Base-by-base conservation (phyloP, 2,888 invertebrate genomes). In the Melanchra persicariae region DNA sequence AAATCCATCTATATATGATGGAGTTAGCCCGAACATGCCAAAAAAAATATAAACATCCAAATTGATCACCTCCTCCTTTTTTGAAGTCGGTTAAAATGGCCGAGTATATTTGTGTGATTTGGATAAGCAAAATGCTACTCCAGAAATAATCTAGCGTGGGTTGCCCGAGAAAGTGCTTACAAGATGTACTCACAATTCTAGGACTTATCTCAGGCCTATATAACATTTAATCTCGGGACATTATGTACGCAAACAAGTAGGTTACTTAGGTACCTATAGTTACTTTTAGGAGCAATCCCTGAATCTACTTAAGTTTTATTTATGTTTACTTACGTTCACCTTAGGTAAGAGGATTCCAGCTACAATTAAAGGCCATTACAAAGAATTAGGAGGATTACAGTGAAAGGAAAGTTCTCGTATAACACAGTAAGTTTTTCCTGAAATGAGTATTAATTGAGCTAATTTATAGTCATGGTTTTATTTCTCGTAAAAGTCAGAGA, bases 351-450 rank as follows among this genome's bases (percentile, higher is more conserved):
- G 61, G 59, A 54, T 78, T 66, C 34, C 22, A 43, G 30, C 54
- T 59, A 69, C 69, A 82, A 76, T 83, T 83, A 83, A 67, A 69
- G 54, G 26, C 64, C 58, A 76, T 79, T 79, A 79, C 62, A 51
- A 15, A 61, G 63, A 83, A 76, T 83, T 76, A 70, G 43, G 49
- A 49, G 74, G 59, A 72, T 74, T 67, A 73, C 61, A 67, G 55
- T 40, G 47, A 9, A 55, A 54, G 65, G 60, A 51, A 76, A 71
- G 43, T 64, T 74, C 69, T 74, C 63, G 45, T 54, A 71, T 71
- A 49, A 61, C 34, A 71, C 52, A 22, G 24, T 61, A 24, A 17
- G 51, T 10, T 61, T 67, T 81, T 61, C 37, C 37, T 49, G 15
- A 15, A 40, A 64, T 54, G 0, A 26, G 47, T 17, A 58, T 66